These are phyloP conservation scores for Bubo scandiacus DNA, from an alignment of 2,113 vertebrate species.

Conservation along the genomic window DNA sequence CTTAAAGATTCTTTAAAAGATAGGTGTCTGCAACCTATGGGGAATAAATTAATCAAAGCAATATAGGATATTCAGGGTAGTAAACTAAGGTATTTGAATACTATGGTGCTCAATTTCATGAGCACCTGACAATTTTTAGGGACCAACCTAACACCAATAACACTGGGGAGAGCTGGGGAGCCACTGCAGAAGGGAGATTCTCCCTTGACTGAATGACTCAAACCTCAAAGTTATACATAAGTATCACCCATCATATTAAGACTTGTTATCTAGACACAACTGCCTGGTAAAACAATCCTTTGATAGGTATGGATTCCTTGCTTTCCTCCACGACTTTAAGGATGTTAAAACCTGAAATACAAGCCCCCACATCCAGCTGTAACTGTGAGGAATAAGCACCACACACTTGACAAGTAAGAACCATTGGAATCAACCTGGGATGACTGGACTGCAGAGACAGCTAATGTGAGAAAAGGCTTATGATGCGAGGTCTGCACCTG, in stretches of 20 bases:
- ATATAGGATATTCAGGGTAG: not conserved
- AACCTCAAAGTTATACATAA: not conserved
- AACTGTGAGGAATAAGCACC: not conserved
- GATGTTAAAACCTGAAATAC: not conserved
- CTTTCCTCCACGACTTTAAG: not conserved
- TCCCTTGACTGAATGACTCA: not conserved
- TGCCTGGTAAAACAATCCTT: not conserved
- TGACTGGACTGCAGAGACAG: not conserved
- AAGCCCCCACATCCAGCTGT: not conserved
- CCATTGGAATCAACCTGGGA: no score
- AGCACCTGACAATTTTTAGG: not conserved
- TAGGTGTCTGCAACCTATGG: not conserved
- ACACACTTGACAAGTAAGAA: not conserved
- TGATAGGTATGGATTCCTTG: not conserved
- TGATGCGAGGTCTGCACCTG: not conserved
- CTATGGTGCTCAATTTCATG: not conserved
- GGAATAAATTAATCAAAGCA: not conserved
- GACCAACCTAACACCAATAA: not conserved
- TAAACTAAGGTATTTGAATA: not conserved
- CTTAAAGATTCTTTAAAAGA: not conserved
- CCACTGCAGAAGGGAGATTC: not conserved
- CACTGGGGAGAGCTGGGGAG: accelerated
- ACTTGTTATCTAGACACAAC: not conserved
- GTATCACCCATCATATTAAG: not conserved
- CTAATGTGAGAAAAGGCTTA: not conserved